Evolutionary conservation across 92 coral and sea anemone genomes (phyloP), one percentile per base, ranked within the genome.

Genomic region (Actinernus sp.): DNA sequence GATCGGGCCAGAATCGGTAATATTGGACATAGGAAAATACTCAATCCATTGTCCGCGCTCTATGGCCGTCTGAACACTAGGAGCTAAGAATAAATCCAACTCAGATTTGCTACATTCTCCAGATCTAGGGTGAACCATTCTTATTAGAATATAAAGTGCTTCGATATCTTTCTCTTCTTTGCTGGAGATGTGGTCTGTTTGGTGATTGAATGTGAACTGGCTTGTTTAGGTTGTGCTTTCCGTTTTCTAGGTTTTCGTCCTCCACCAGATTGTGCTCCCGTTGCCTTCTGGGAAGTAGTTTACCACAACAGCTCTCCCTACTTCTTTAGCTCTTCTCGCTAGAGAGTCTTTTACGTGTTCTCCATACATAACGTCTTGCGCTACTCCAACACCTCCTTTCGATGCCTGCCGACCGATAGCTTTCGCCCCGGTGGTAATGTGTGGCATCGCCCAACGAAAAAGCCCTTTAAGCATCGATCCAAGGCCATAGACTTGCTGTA

Each of bases 101-200:
- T 68, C 69, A 10, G 59, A 55, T 58, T 78, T 68, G 14, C 38
- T 52, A 30, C 76, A 68, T 13, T 63, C 73, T 24, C 52, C 63
- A 41, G 73, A 60, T 18, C 33, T 53, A 26, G 45, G 28, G 14
- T 49, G 77, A 28, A 28, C 45, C 3, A 55, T 50, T 72, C 26
- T 74, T 30, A 61, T 43, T 20, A 12, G 2, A 37, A 53, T 21
- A 67, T 13, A 11, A 55, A 38, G 31, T 1, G 22, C 22, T 44
- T 3, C 21, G 25, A 29, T 32, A 31, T 39, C 36, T 34, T 22
- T 26, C 21, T 39, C 45, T 69, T 17, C 43, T 74, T 39, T 44
- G 40, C 23, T 60, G 47, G 45, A 74, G 83, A 24, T 75, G 79
- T 60, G 58, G 49, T 83, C 74, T 24, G 61, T 59, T 70, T 83